Evolutionary conservation across 2,797 vertebrate species (phyloP), one percentile per base, ranked within the genome.

Genomic region (Denticeps clupeoides): DNA sequence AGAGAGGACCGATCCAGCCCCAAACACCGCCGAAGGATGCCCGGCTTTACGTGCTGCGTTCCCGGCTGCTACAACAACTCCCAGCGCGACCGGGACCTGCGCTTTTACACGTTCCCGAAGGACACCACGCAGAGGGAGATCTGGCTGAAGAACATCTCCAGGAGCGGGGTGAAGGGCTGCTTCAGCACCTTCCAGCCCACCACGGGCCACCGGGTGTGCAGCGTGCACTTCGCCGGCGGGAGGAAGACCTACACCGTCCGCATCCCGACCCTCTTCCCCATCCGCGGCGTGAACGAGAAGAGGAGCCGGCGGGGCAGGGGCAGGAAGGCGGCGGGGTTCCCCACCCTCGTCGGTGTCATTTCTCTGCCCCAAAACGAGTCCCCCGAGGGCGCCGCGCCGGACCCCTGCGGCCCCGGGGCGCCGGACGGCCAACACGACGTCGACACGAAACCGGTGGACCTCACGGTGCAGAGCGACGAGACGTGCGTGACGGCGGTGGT

Each of bases 181-280:
- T 97, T 97, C 78, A 94, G 89, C 73, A 96, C 93, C 70, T 97
- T 97, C 72, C 89, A 96, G 71, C 93, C 93, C 78, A 95, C 93
- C 37, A 94, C 90, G 0, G 93, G 92, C 22, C 93, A 97, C 74
- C 81, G 93, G 10, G 92, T 97, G 41, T 97, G 93, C 77, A 95
- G 92, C 72, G 90, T 91, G 37, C 93, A 97, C 64, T 97, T 97
- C 71, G 76, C 88, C 15, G 93, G 93, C 9, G 93, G 93, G 22
- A 87, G 91, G 64, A 96, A 97, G 62, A 94, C 92, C 47, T 96
- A 97, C 78, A 89, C 80, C 41, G 86, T 94, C 59, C 77, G 90
- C 18, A 89, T 96, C 1, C 93, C 92, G 53, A 93, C 92, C 48
- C 89, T 95, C 4, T 97, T 95, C 47, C 93, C 93, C 1, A 71